Percentiles rank a stretch among this genome's conserved stretches.
These are phyloP conservation scores for Labeo rohita DNA, from an alignment of 2,113 vertebrate species.

Conservation along the genomic window DNA sequence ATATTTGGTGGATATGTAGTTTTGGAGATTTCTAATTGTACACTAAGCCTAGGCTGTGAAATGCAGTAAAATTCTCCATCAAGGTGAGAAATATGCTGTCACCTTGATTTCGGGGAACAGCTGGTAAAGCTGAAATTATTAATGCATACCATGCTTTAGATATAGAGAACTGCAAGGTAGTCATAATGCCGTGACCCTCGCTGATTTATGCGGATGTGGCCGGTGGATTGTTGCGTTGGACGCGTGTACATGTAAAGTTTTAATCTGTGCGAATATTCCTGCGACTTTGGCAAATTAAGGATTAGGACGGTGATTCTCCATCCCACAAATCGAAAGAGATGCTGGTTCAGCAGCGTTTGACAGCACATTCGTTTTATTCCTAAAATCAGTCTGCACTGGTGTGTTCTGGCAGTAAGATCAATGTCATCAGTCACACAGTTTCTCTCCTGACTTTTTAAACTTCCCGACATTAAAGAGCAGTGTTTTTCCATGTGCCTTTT, in stretches of 20 bases:
- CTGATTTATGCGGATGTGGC: conserved; percentile 16
- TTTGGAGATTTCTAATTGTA: neutral
- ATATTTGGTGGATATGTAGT: too few species aligned
- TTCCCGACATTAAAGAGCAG: neutral
- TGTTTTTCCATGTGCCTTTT: conserved; percentile 28
- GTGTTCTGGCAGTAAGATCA: conserved; percentile 24
- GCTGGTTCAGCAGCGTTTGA: conserved; percentile 25
- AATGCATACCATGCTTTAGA: conserved; percentile 17
- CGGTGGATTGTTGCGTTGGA: neutral
- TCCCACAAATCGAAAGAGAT: conserved; percentile 13
- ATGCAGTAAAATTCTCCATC: neutral
- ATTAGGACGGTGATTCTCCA: conserved; percentile 1
- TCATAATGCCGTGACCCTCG: conserved; percentile 24
- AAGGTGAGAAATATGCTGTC: conserved; percentile 4
- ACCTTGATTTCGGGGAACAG: conserved; percentile 19
- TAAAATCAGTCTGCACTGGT: conserved; percentile 21
- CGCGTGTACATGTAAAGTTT: neutral
- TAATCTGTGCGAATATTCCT: neutral
- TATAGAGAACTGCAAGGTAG: conserved; percentile 7
- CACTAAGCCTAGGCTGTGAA: conserved; percentile 10
- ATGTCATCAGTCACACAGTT: conserved; percentile 12
- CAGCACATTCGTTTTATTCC: conserved; percentile 15
- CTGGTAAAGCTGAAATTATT: conserved; percentile 31
- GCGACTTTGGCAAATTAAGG: conserved; percentile 20
- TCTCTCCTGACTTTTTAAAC: neutral